Evolutionary conservation across 2,113 vertebrate genomes (phyloP), one percentile per base, ranked within the genome.

Genomic region (Manacus vitellinus): DNA sequence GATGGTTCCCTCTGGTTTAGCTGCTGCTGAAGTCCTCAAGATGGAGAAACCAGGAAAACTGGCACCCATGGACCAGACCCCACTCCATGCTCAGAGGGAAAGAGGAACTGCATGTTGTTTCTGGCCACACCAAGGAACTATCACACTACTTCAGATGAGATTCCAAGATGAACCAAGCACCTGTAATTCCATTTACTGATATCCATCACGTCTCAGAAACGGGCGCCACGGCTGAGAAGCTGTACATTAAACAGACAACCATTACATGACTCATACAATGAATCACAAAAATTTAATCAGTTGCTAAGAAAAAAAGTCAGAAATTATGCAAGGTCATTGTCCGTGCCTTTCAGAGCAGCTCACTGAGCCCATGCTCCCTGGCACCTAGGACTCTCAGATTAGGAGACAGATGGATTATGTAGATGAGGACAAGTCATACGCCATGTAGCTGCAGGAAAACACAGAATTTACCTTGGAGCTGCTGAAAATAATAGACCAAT

Each of bases 361-460:
- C 67, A 35, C 62, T 33, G 71, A 86, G 86, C 70, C 62, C 55
- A 23, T 35, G 52, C 43, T 85, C 73, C 51, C 62, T 77, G 81
- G 51, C 70, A 90, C 85, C 66, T 83, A 73, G 89, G 81, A 62
- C 87, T 94, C 67, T 77, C 70, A 46, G 46, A 67, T 2, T 14
- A 3, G 41, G 37, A 68, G 66, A 95, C 89, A 95, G 94, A 95
- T 92, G 92, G 96, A 88, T 96, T 97, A 95, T 87, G 73, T 43
- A 97, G 92, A 96, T 96, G 80, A 95, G 86, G 84, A 90, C 82
- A 95, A 95, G 83, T 87, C 73, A 90, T 33, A 93, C 43, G 82
- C 68, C 1, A 0, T 44, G 68, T 66, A 94, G 71, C 89, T 84
- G 62, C 80, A 79, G 81, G 74, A 93, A 95, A 54, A 72, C 43